phyloP scores from a whole-genome alignment of 1,140 invertebrate genomes.

The Melipona quadrifasciata region DNA sequence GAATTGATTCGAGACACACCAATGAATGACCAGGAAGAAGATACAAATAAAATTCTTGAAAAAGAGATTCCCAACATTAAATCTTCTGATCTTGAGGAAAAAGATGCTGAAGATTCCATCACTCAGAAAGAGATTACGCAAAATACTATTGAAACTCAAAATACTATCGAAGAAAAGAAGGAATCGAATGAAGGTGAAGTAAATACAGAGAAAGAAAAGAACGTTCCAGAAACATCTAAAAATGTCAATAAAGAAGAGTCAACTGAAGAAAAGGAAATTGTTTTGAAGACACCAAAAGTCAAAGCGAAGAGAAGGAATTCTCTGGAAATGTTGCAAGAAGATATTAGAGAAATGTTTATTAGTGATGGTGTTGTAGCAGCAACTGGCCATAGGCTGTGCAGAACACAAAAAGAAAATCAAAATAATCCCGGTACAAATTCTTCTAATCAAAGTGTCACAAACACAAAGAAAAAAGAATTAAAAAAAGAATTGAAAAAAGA shows the following conservation, averaged over 20 bases:
- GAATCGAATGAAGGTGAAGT: not conserved
- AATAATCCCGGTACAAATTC: not conserved
- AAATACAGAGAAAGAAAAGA: not conserved
- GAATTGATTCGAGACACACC: not conserved
- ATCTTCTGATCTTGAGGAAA: not conserved
- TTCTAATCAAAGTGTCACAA: not conserved
- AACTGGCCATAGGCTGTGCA: conserved; percentile 78
- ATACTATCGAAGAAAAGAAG: not conserved
- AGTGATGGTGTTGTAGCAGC: conserved; percentile 84
- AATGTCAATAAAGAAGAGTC: not conserved
- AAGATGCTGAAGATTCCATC: not conserved
- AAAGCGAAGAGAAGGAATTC: conserved; percentile 79
- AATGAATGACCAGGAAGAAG: not conserved
- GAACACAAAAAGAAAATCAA: conserved; percentile 67
- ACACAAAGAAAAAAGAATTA: not conserved
- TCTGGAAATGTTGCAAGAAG: conserved; percentile 85
- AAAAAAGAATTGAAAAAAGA: too few species aligned
- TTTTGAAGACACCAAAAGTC: conserved; percentile 46
- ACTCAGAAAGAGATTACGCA: not conserved
- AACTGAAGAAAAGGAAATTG: conserved; percentile 30
- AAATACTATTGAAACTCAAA: not conserved
- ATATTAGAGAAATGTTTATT: conserved; percentile 87
- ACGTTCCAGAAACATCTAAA: conserved; percentile 13
- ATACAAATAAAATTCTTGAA: too few species aligned
- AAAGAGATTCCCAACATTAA: too few species aligned